Base-by-base conservation (phyloP, 1,140 invertebrate genomes). In the Drosophila kikkawai region DNA sequence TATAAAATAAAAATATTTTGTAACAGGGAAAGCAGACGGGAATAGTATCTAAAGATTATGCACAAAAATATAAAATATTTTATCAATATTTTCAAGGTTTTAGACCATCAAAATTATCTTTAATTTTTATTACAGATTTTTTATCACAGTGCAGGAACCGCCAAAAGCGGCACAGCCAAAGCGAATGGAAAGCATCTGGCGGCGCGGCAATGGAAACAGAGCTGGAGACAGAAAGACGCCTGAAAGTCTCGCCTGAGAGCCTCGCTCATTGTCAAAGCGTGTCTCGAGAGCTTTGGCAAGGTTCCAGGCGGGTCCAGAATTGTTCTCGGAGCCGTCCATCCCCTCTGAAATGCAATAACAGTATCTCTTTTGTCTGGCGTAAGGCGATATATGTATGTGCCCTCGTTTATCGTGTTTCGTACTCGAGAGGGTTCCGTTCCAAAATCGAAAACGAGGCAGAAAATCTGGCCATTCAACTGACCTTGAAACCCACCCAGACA, bases 231-330 rank as follows among this genome's bases (percentile, higher is more conserved):
- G 42, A 47, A 26, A 65, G 82, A 63, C 82, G 82, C 82, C 82
- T 36, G 22, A 48, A 45, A 68, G 82, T 85, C 82, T 85, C 82
- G 82, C 79, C 83, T 79, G 82, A 86, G 70, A 82, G 79, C 79
- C 75, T 86, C 65, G 44, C 61, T 71, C 75, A 86, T 86, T 86
- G 82, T 82, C 82, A 81, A 75, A 55, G 45, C 39, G 47, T 45
- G 64, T 78, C 75, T 64, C 75, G 39, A 78, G 50, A 58, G 74
- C 73, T 76, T 59, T 76, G 74, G 73, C 74, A 76, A 76, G 71
- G 60, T 76, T 65, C 73, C 71, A 75, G 70, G 36, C 71, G 19
- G 53, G 53, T 65, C 34, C 37, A 55, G 67, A 70, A 55, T 32
- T 39, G 47, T 70, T 70, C 57, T 51, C 51, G 44, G 53, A 39